These are phyloP conservation scores for Ochropleura plecta DNA, from an alignment of 2,888 invertebrate species.

Conservation along the genomic window DNA sequence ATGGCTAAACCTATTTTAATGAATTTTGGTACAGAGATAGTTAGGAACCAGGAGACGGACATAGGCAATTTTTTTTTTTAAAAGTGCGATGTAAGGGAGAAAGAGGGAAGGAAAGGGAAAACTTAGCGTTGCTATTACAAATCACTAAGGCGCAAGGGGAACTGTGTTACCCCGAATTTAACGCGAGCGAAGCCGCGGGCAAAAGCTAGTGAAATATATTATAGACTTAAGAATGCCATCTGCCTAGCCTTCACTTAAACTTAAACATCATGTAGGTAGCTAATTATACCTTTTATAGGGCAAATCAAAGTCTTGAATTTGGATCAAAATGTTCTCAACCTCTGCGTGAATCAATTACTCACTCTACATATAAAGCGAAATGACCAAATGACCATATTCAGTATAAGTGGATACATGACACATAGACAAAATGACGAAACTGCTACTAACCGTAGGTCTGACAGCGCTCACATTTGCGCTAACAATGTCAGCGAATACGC, in stretches of 20 bases:
- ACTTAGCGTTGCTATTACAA: no score
- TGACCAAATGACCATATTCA: slow-evolving; percentile 34
- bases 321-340: slow-evolving; percentile 31
- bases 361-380: slow-evolving; percentile 43
- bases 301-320: neutral
- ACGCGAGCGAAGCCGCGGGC: no score
- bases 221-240: neutral
- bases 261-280: neutral
- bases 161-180: no score
- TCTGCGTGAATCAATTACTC: slow-evolving; percentile 49
- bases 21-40: no score
- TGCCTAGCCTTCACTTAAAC: neutral
- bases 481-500: slow-evolving; percentile 42
- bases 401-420: slow-evolving; percentile 19
- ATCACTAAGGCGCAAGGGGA: no score
- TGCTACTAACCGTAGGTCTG: slow-evolving; percentile 35
- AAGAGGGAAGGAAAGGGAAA: no score
- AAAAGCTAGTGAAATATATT: no score
- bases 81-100: no score
- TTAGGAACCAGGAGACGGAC: no score
- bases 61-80: no score
- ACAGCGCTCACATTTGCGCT: slow-evolving; percentile 47
- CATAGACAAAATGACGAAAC: slow-evolving; percentile 49
- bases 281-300: neutral
- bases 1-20: no score